These are phyloP conservation scores for Drosophila nr. perissopoda DNA, from an alignment of 2,888 invertebrate species.

Conservation along the genomic window DNA sequence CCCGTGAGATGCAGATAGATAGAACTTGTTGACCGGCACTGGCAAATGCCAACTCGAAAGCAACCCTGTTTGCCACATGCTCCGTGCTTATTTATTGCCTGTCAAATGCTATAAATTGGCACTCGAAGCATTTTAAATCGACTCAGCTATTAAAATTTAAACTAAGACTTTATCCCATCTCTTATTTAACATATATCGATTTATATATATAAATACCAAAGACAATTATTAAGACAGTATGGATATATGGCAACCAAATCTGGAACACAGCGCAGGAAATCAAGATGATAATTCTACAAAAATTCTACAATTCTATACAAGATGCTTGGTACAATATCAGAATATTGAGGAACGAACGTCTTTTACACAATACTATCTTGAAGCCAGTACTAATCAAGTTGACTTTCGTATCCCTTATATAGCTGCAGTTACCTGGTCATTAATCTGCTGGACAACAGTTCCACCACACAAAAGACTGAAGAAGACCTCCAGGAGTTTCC, in stretches of 20 bases:
- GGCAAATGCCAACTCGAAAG: slow-evolving; percentile 12
- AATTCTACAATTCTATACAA: no score
- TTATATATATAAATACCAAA: no score
- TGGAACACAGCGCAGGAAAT: no score
- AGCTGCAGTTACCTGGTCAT: not conserved
- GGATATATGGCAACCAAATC: no score
- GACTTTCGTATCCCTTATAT: not conserved
- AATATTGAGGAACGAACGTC: not conserved
- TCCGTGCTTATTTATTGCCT: slow-evolving; percentile 37
- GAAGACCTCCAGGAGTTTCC: no score
- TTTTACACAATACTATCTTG: not conserved
- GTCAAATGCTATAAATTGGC: slow-evolving; percentile 27
- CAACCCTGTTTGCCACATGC: slow-evolving; percentile 4
- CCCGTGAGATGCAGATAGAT: slow-evolving; percentile 11
- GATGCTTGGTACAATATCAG: no score
- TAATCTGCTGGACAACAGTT: not conserved
- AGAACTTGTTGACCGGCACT: slow-evolving; percentile 19
- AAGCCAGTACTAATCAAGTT: not conserved
- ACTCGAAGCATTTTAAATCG: not conserved
- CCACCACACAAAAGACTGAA: not conserved
- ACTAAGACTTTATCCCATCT: not conserved
- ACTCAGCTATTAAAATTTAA: not conserved
- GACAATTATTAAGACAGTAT: no score
- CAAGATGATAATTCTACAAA: no score
- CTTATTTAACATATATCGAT: no score